Conservation (phyloP, 2,113 vertebrate species). For the Dendropsophus ebraccatus region DNA sequence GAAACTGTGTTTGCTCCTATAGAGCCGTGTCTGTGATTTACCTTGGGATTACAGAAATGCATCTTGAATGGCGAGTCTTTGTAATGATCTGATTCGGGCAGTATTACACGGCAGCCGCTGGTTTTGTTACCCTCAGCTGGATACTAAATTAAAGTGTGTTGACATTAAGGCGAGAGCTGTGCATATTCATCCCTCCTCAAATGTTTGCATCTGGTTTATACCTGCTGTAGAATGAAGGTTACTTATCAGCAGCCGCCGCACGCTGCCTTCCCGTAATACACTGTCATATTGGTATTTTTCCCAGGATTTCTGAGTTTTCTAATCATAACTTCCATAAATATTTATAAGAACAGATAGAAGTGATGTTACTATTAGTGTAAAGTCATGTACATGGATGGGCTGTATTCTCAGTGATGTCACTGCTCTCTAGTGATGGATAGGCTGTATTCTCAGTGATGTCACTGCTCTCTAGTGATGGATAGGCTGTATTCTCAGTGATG, state of each 20-base stretch:
- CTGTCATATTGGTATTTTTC: too few relatives aligned
- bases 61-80: conserved; percentile 28
- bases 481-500: too few relatives aligned
- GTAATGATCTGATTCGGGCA: conserved; percentile 32
- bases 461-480: too few relatives aligned
- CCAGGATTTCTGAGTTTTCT: too few relatives aligned
- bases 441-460: too few relatives aligned
- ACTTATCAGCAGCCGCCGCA: not conserved
- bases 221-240: not conserved
- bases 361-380: too few relatives aligned
- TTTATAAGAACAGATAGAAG: too few relatives aligned
- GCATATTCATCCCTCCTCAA: not conserved
- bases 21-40: conserved; percentile 21
- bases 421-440: too few relatives aligned
- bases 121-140: conserved; percentile 28
- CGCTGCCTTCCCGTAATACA: not conserved
- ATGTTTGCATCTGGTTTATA: conserved; percentile 9
- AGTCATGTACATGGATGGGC: too few relatives aligned
- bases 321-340: too few relatives aligned
- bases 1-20: conserved; percentile 34
- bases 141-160: conserved; percentile 33
- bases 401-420: too few relatives aligned
- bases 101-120: conserved; percentile 23
- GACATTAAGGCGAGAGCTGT: conserved; percentile 14
- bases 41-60: conserved; percentile 32